phyloP scores from a whole-genome alignment of 2,113 vertebrate genomes.

The Dicrurus megarhynchus region DNA sequence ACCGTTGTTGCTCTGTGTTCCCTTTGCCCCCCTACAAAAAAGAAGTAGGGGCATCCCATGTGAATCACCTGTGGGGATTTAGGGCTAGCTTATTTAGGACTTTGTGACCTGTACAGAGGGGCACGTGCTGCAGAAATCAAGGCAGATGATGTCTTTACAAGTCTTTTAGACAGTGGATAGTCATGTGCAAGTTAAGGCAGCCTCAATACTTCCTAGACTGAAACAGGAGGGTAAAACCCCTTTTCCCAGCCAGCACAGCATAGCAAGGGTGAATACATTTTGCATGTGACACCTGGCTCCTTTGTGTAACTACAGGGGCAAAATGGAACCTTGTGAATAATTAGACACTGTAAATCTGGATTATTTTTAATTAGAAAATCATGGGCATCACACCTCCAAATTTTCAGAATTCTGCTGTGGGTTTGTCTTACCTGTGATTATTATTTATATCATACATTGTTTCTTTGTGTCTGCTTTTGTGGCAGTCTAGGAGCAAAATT shows the following conservation, averaged over 20 bases:
- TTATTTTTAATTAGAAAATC: background rate
- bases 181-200: background rate
- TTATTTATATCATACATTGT: background rate
- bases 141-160: background rate
- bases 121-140: background rate
- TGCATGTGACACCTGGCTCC: background rate
- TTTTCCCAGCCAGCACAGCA: background rate
- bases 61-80: background rate
- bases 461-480: background rate
- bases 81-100: background rate
- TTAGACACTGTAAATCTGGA: background rate
- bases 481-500: background rate
- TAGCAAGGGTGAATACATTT: background rate
- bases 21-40: background rate
- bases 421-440: background rate
- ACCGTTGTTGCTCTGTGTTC: background rate
- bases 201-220: background rate
- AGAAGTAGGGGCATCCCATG: accelerated
- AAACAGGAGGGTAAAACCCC: background rate
- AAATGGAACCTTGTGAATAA: background rate
- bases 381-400: background rate
- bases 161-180: background rate
- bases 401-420: background rate
- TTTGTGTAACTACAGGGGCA: background rate
- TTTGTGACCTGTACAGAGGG: background rate